phyloP scores from a whole-genome alignment of 2,888 invertebrate genomes.

The Elysia crispata region DNA sequence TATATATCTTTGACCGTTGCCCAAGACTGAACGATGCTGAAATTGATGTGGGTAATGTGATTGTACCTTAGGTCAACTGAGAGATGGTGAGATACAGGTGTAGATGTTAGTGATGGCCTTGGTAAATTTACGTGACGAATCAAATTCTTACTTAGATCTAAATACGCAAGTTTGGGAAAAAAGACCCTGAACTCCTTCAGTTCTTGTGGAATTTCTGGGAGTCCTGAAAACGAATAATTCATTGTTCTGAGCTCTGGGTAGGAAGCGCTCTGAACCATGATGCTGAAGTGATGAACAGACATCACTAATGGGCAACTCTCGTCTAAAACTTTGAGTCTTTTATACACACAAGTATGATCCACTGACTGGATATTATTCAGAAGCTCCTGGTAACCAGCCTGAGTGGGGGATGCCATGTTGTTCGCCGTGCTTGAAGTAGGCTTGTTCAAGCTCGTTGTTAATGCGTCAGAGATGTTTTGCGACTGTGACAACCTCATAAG shows the following conservation, averaged over 20 bases:
- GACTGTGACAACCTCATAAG: too few species aligned
- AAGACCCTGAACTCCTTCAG: conserved; percentile 58
- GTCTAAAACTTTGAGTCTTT: conserved; percentile 54
- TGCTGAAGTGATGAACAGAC: conserved; percentile 55
- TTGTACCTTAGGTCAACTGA: conserved; percentile 43
- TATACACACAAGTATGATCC: conserved; percentile 53
- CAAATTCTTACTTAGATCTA: conserved; percentile 62
- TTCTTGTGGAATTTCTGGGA: conserved; percentile 53
- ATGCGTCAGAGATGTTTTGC: too few species aligned
- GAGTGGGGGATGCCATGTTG: not conserved
- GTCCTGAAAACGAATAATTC: conserved; percentile 52
- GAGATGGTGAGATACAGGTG: not conserved
- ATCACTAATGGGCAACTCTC: conserved; percentile 54
- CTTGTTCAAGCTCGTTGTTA: too few species aligned
- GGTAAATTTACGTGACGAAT: conserved; percentile 56
- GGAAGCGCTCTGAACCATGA: conserved; percentile 55
- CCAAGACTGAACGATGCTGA: conserved; percentile 7
- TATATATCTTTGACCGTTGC: conserved; percentile 18
- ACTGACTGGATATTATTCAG: conserved; percentile 9
- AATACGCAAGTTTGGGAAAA: conserved; percentile 54
- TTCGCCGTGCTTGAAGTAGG: not conserved
- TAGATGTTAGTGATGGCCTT: not conserved
- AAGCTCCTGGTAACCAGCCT: not conserved
- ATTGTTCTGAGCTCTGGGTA: conserved; percentile 55
- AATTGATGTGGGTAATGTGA: conserved; percentile 30